phyloP scores from a whole-genome alignment of 1,140 invertebrate species.

The Temnothorax nylanderi region DNA sequence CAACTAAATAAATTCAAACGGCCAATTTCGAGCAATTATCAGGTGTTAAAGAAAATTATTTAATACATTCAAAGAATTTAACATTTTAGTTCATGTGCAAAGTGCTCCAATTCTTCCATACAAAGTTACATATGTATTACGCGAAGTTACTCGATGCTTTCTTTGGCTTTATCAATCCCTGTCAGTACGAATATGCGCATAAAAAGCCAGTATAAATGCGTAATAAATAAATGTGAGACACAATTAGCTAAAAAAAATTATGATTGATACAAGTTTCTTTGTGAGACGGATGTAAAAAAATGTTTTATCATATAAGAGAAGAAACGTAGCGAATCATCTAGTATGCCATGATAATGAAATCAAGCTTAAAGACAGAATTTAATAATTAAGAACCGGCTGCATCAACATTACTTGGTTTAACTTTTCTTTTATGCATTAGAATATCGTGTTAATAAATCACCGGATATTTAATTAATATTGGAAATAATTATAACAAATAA shows the following conservation, averaged over 20 bases:
- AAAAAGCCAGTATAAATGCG: not conserved
- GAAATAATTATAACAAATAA: not conserved
- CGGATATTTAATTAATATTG: not conserved
- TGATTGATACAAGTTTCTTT: not conserved
- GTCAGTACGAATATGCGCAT: not conserved
- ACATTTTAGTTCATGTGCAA: not conserved
- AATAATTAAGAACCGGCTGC: not conserved
- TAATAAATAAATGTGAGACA: not conserved
- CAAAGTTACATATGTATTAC: not conserved
- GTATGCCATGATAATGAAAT: not conserved
- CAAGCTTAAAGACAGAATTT: not conserved
- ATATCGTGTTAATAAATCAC: not conserved
- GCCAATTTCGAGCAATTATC: no score
- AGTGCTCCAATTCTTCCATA: not conserved
- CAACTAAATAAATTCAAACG: no score
- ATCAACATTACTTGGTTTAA: not conserved
- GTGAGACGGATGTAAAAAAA: conserved; percentile 12
- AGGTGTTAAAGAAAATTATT: no score
- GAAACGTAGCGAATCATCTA: conserved; percentile 55
- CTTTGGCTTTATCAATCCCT: not conserved
- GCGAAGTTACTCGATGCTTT: not conserved
- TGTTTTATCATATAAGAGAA: not conserved
- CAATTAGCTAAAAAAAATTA: not conserved
- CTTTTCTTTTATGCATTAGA: not conserved
- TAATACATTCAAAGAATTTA: not conserved